Percentiles rank a stretch among this genome's conserved stretches.
Conservation (phyloP, 2,888 invertebrate genomes). For the Pachydiplax longipennis region DNA sequence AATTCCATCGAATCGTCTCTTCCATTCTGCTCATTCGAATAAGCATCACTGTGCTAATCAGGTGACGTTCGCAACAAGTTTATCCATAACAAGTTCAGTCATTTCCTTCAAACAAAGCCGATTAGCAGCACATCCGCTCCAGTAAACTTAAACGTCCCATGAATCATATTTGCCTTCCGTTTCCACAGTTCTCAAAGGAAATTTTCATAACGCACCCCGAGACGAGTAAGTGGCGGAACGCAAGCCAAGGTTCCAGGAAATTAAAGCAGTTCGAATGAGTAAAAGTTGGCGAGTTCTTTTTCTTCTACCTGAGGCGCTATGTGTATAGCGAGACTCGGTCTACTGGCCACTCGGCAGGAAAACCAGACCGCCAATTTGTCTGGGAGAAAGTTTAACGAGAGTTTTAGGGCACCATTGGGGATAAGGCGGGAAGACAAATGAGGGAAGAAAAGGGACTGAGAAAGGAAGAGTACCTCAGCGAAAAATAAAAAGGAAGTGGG, state of each 20-base stretch:
- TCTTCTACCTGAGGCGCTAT: background rate
- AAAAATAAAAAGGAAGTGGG: background rate
- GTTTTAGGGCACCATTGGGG: background rate
- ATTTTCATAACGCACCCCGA: too few species aligned
- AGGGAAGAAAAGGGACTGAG: background rate
- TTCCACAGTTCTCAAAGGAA: too few species aligned
- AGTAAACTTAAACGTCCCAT: too few species aligned
- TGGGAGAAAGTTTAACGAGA: conserved; percentile 1
- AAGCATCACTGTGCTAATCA: too few species aligned
- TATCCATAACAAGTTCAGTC: too few species aligned
- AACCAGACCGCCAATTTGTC: background rate
- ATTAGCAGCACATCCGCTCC: too few species aligned
- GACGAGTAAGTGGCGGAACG: background rate
- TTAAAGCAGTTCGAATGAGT: background rate
- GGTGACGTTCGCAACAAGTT: too few species aligned
- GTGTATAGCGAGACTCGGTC: background rate
- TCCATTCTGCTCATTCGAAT: too few species aligned
- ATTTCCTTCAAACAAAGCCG: too few species aligned
- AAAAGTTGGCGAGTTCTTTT: background rate
- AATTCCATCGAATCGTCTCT: too few species aligned
- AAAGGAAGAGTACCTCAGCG: background rate
- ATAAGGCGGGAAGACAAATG: background rate
- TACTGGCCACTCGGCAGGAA: background rate
- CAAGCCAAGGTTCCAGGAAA: background rate
- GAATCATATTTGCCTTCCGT: too few species aligned